Percentiles rank a stretch among this genome's conserved stretches.
These are phyloP conservation scores for Pseudolaguvia tuberculata DNA, from an alignment of 2,113 vertebrate genomes.

Conservation along the genomic window DNA sequence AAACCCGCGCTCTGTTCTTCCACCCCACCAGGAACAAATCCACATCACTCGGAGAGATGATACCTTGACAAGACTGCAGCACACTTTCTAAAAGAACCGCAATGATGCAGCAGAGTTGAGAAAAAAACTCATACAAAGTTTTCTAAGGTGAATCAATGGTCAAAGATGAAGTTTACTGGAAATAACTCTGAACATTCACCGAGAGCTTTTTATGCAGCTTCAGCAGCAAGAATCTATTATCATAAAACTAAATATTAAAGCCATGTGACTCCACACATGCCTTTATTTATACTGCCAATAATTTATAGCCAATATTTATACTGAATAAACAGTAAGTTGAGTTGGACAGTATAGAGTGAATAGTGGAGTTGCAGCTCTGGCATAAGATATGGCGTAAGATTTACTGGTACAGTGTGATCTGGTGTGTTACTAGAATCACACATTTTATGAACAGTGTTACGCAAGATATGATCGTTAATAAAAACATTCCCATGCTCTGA, in stretches of 20 bases:
- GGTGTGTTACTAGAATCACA: too few relatives aligned
- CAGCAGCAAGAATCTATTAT: background rate
- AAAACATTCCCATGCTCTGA: conserved; percentile 16
- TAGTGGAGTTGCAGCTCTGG: too few relatives aligned
- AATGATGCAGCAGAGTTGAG: background rate
- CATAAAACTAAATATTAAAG: conserved; percentile 10
- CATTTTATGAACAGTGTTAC: too few relatives aligned
- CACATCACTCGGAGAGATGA: background rate
- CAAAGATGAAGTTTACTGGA: conserved; percentile 1
- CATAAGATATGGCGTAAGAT: too few relatives aligned
- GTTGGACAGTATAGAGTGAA: too few relatives aligned
- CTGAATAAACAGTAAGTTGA: too few relatives aligned
- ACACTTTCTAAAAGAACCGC: background rate
- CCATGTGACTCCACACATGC: background rate
- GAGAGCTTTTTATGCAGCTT: too few relatives aligned
- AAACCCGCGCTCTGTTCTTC: conserved; percentile 12
- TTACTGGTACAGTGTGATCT: too few relatives aligned
- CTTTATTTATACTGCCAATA: conserved; percentile 1
- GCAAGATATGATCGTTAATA: conserved; percentile 38
- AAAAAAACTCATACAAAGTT: background rate
- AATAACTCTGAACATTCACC: background rate
- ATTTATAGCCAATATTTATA: too few relatives aligned
- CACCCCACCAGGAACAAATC: conserved; percentile 10
- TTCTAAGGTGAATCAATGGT: background rate
- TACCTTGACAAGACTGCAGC: background rate